Evolutionary conservation across 1,140 invertebrate species (phyloP).

Genomic region (Drosophila kepulauana): DNA sequence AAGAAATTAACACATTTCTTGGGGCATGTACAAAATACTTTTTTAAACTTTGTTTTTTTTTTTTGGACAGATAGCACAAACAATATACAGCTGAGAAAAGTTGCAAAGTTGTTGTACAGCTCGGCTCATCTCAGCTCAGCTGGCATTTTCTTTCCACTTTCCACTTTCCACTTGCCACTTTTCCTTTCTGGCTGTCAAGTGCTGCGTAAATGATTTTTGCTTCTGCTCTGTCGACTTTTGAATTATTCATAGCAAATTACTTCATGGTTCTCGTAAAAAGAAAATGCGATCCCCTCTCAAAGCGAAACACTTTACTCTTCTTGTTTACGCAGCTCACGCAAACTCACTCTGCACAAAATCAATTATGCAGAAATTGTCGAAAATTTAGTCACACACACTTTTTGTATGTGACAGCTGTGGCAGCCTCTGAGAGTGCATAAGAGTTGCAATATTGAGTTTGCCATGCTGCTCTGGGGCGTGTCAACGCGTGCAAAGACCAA

Average conservation of each 20-base stretch:
- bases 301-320: constrained; percentile 7
- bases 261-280: background rate
- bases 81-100: constrained; percentile 7
- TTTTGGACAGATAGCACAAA: constrained; percentile 23
- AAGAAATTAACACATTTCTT: constrained; percentile 40
- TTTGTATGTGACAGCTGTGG: background rate
- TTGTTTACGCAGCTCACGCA: constrained; percentile 8
- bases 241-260: constrained; percentile 67
- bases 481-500: constrained; percentile 10
- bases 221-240: constrained; percentile 32
- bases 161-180: constrained; percentile 10
- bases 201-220: constrained; percentile 66
- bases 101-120: background rate
- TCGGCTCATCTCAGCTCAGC: constrained; percentile 1
- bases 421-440: background rate
- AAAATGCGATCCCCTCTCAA: background rate
- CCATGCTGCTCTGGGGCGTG: constrained; percentile 4
- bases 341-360: constrained; percentile 22
- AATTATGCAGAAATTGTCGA: constrained; percentile 17
- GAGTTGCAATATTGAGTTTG: constrained; percentile 3
- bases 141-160: background rate
- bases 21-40: background rate
- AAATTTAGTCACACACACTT: constrained; percentile 19
- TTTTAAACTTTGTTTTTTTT: background rate
- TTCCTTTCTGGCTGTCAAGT: constrained; percentile 27